phyloP scores from a whole-genome alignment of 1,140 invertebrate species.

The Zaprionus davidi region DNA sequence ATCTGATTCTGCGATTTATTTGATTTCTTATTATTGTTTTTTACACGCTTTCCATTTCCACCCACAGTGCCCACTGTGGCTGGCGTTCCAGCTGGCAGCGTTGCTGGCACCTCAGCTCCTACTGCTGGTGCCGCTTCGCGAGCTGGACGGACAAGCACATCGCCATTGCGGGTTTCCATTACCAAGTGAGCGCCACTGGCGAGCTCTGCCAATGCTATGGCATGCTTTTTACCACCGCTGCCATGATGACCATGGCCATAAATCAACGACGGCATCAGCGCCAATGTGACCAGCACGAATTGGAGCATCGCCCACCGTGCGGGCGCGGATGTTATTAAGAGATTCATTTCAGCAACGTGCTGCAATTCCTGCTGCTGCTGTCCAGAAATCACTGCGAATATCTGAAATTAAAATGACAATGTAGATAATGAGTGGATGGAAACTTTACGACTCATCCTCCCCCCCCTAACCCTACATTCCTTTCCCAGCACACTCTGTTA shows the following conservation, averaged over 20 bases:
- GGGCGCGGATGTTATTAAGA: slow-evolving; percentile 36
- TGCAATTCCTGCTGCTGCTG: neutral
- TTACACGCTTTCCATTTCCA: slow-evolving; percentile 39
- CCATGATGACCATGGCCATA: slow-evolving; percentile 46
- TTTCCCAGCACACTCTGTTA: neutral
- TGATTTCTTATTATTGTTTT: slow-evolving; percentile 55
- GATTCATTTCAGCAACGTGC: slow-evolving; percentile 46
- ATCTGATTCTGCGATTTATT: slow-evolving; percentile 50
- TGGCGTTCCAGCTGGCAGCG: neutral
- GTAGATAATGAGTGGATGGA: slow-evolving; percentile 28
- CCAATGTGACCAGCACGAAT: slow-evolving; percentile 39
- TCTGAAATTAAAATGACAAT: slow-evolving; percentile 33
- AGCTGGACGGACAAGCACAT: slow-evolving; percentile 47
- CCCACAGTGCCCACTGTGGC: neutral
- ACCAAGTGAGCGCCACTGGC: slow-evolving; percentile 54
- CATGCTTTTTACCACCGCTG: slow-evolving; percentile 28
- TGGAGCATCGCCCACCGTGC: slow-evolving; percentile 35
- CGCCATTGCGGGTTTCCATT: slow-evolving; percentile 53
- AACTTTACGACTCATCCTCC: neutral
- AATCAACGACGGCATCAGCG: slow-evolving; percentile 51
- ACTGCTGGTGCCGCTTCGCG: slow-evolving; percentile 38
- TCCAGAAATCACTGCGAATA: slow-evolving; percentile 20
- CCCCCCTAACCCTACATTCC: neutral
- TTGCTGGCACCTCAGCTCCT: slow-evolving; percentile 3
- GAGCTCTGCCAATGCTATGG: slow-evolving; percentile 16